Base-by-base conservation (phyloP, 2,797 vertebrate genomes). In the Urophycis tenuis region DNA sequence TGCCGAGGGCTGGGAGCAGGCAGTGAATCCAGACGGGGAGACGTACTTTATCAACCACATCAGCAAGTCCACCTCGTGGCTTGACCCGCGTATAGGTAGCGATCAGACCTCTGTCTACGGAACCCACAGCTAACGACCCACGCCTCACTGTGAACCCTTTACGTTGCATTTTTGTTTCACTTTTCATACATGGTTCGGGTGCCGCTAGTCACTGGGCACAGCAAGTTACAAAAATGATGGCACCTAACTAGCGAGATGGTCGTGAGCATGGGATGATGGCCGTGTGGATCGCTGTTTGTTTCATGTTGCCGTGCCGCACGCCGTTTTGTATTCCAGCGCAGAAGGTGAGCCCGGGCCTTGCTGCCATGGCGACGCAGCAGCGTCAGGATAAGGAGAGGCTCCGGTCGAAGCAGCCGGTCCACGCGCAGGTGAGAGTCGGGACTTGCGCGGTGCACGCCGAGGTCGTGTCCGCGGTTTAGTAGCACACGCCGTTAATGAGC, bases 31-130 rank as follows among this genome's bases (percentile, higher is more conserved):
- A 92, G 96, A 98, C 91, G 96, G 96, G 94, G 96, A 96, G 93
- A 93, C 96, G 93, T 98, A 95, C 95, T 98, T 96, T 94, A 96
- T 98, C 94, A 96, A 98, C 95, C 96, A 97, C 95, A 95, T 96
- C 94, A 96, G 95, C 95, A 97, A 96, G 94, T 94, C 92, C 89
- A 97, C 96, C 91, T 91, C 96, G 92, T 98, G 96, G 96, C 94
- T 97, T 94, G 95, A 96, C 94, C 96, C 96, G 90, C 92, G 95
- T 90, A 94, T 97, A 91, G 91, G 91, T 92, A 92, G 88, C 89
- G 83, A 85, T 90, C 85, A 88, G 83, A 90, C 86, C 84, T 90
- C 86, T 90, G 89, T 91, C 87, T 90, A 84, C 87, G 87, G 81
- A 89, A 85, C 87, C 19, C 8, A n/a, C 22, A 1, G 53, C n/a